These are phyloP conservation scores for Trichoplusia ni DNA, from an alignment of 1,140 invertebrate genomes.

Conservation along the genomic window DNA sequence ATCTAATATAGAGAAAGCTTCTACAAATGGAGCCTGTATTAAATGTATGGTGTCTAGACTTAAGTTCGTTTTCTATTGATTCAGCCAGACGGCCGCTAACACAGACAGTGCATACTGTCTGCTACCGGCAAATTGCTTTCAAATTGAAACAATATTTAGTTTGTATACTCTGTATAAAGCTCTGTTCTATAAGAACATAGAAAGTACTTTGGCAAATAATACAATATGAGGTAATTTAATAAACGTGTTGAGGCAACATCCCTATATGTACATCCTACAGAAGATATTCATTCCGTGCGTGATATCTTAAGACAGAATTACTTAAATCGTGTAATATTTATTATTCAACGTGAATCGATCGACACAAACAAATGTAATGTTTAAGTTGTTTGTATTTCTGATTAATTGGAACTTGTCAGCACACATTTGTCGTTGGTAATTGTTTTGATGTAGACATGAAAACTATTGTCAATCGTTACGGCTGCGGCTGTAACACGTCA, in stretches of 20 bases:
- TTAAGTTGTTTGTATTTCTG: background rate
- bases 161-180: background rate
- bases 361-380: background rate
- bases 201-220: conserved; percentile 15
- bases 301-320: too few relatives aligned
- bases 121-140: conserved; percentile 6
- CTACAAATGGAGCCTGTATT: conserved; percentile 11
- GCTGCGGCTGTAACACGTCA: background rate
- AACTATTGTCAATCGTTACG: background rate
- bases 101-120: background rate
- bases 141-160: conserved; percentile 16
- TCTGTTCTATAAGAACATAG: too few relatives aligned
- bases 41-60: conserved; percentile 19
- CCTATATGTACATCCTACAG: too few relatives aligned
- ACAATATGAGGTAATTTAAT: too few relatives aligned
- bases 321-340: too few relatives aligned
- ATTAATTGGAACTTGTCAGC: conserved; percentile 1
- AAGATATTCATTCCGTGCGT: too few relatives aligned
- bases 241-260: too few relatives aligned
- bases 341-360: background rate
- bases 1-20: conserved; percentile 1
- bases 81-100: background rate
- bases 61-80: conserved; percentile 16
- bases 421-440: background rate
- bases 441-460: conserved; percentile 2